A percentile compares a stretch with the other conserved stretches of the same genome.
phyloP scores from a whole-genome alignment of 2,888 invertebrate species.

The Phoenoteleia sp. region DNA sequence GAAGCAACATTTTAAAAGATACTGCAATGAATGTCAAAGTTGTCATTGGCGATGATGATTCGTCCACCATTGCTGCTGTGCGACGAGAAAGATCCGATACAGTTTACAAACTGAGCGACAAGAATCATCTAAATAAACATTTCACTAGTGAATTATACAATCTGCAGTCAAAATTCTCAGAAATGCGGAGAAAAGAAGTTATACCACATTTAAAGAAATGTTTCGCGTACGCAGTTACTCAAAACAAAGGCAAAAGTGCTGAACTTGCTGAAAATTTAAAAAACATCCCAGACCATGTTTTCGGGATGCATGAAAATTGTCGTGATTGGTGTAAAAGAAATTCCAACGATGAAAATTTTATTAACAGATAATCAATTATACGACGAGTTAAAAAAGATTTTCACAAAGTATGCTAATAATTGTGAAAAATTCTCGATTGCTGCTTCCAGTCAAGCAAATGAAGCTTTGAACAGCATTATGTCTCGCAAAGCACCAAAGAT shows the following conservation, averaged over 20 bases:
- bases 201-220: constrained; percentile 48
- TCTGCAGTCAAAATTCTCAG: constrained; percentile 33
- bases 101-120: constrained; percentile 70
- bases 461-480: constrained; percentile 31
- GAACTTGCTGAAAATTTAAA: too few species aligned
- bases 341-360: not conserved
- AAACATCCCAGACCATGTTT: constrained; percentile 51
- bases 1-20: constrained; percentile 73
- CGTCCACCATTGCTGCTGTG: constrained; percentile 67
- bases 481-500: constrained; percentile 34
- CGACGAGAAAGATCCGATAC: too few species aligned
- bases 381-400: constrained; percentile 28
- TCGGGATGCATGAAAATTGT: constrained; percentile 52
- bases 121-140: constrained; percentile 71
- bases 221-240: constrained; percentile 32
- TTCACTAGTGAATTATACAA: constrained; percentile 71
- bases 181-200: constrained; percentile 22
- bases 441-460: constrained; percentile 27
- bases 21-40: constrained; percentile 62
- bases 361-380: not conserved
- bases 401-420: constrained; percentile 33
- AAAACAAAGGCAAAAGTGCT: constrained; percentile 42
- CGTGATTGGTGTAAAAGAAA: constrained; percentile 24
- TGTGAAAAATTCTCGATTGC: constrained; percentile 22
- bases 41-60: constrained; percentile 76